Conservation (phyloP, 2,888 invertebrate genomes). For the Leucoptera coffeella region DNA sequence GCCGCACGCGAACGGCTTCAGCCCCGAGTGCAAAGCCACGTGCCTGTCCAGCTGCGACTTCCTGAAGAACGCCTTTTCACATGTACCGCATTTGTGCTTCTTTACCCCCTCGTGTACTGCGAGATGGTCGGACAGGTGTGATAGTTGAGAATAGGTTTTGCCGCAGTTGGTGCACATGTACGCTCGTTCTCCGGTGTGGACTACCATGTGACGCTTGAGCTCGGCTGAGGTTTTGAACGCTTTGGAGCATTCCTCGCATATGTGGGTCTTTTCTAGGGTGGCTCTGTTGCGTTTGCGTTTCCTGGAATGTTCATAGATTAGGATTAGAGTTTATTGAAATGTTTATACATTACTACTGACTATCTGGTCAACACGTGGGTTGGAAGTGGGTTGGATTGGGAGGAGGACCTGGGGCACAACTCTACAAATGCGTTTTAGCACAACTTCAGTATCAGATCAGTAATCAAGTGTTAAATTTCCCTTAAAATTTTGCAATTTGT, state of each 20-base stretch:
- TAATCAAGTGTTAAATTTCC: no score
- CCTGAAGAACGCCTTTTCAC: slow-evolving; percentile 26
- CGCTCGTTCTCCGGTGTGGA: neutral
- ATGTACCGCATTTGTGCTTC: slow-evolving; percentile 25
- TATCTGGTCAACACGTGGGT: no score
- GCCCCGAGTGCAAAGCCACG: slow-evolving; percentile 27
- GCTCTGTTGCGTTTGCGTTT: no score
- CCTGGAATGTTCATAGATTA: no score
- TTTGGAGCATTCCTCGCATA: slow-evolving; percentile 1
- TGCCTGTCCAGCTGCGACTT: slow-evolving; percentile 33
- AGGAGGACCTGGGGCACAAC: no score
- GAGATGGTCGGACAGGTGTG: slow-evolving; percentile 5
- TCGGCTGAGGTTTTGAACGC: neutral
- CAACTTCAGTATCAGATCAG: no score
- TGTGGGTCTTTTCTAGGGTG: neutral
- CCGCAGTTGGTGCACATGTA: slow-evolving; percentile 5
- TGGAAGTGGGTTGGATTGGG: no score
- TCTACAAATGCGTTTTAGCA: no score
- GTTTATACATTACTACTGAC: no score
- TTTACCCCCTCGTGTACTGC: slow-evolving; percentile 13
- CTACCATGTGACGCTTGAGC: neutral
- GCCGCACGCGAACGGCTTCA: slow-evolving; percentile 27
- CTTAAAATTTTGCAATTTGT: no score
- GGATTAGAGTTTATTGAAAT: no score
- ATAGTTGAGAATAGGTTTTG: slow-evolving; percentile 5